Conservation (phyloP, 2,797 vertebrate genomes). For the Sparidentex hasta region DNA sequence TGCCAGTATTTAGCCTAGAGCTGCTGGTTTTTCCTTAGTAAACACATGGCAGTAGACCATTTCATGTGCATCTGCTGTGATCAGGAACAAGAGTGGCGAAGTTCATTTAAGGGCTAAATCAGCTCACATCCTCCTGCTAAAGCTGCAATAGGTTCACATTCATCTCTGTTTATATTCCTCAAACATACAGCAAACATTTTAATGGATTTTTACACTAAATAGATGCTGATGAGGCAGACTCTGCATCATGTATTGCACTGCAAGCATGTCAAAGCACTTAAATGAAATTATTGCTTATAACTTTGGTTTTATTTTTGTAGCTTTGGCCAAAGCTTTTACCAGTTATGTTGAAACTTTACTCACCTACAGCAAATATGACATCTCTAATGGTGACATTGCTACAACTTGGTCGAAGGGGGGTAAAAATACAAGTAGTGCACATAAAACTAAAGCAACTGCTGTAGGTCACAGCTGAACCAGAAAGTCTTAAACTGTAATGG, state of each 20-base stretch:
- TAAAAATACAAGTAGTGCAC: neutral
- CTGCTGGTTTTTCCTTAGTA: constrained; percentile 6
- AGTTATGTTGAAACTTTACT: neutral
- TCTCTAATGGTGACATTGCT: neutral
- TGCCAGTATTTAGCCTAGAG: constrained; percentile 24
- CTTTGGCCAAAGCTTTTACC: no score
- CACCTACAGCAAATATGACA: neutral
- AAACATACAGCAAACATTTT: neutral
- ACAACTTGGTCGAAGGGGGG: neutral
- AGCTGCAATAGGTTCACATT: neutral
- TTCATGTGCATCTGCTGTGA: constrained; percentile 12
- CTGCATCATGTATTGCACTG: neutral
- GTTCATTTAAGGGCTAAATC: neutral
- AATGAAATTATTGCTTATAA: neutral
- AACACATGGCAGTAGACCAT: constrained; percentile 31
- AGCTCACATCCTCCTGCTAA: neutral
- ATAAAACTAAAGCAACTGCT: neutral
- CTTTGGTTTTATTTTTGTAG: neutral
- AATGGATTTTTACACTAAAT: neutral
- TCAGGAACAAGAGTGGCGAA: neutral
- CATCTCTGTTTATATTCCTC: neutral
- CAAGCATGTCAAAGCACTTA: neutral
- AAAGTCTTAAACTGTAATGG: neutral
- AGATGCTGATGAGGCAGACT: neutral
- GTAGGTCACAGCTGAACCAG: neutral